These are phyloP conservation scores for Apogon talboti DNA, from an alignment of 2,797 vertebrate species.

Conservation along the genomic window DNA sequence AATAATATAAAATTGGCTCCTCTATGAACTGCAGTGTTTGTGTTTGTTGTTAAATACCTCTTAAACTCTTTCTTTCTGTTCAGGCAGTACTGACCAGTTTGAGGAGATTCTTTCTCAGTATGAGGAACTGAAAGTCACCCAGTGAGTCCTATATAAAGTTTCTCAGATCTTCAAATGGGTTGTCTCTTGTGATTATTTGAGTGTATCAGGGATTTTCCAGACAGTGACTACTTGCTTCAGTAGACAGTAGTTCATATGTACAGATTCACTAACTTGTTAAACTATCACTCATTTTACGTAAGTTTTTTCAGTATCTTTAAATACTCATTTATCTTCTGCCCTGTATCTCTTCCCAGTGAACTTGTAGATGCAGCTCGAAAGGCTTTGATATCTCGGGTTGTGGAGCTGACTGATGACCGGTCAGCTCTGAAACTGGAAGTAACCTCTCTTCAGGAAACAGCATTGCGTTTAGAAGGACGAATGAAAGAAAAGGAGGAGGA, in stretches of 20 bases:
- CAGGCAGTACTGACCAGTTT: constrained; percentile 82
- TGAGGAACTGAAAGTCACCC: constrained; percentile 85
- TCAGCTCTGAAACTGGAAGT: constrained; percentile 79
- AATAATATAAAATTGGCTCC: not conserved
- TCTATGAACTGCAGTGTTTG: not conserved
- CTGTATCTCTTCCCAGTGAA: constrained; percentile 66
- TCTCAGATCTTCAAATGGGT: not conserved
- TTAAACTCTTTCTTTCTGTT: constrained; percentile 9
- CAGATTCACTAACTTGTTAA: not conserved
- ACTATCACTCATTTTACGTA: not conserved
- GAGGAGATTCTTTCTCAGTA: constrained; percentile 83
- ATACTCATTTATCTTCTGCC: not conserved
- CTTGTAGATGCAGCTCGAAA: constrained; percentile 83
- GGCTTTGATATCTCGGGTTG: constrained; percentile 82
- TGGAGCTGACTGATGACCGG: constrained; percentile 85
- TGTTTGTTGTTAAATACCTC: constrained; percentile 9
- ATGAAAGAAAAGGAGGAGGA: constrained; percentile 85
- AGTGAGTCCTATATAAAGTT: constrained; percentile 76
- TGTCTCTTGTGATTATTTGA: not conserved
- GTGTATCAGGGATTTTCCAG: constrained; percentile 24
- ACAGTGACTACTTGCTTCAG: constrained; percentile 12
- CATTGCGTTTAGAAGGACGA: constrained; percentile 74
- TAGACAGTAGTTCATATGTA: constrained; percentile 6
- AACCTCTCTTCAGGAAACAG: constrained; percentile 75
- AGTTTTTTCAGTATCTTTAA: not conserved